Evolutionary conservation across 2,797 vertebrate species (phyloP), one percentile per base, ranked within the genome.

Genomic region (Sebastes reedi): DNA sequence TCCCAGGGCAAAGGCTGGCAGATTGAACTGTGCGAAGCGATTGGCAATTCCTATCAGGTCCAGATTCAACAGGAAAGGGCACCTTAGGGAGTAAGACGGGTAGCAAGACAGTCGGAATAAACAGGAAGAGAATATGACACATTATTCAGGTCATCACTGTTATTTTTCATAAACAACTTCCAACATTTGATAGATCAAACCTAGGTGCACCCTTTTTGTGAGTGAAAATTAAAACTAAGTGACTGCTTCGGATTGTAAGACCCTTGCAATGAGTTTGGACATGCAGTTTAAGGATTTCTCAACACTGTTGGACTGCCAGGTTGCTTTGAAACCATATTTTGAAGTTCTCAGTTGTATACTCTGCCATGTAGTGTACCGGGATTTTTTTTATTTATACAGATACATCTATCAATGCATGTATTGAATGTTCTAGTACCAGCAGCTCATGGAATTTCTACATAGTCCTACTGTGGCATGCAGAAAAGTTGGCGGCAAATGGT

Each of bases 11-110:
- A 98, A 97, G 2, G 97, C 97, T 0, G 95, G 95, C 32, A 99
- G 95, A 75, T 94, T 96, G 75, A 98, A 85, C 92, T 98, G 97
- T n/a, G 95, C 93, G 6, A 97, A 99, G 55, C 97, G 97, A 84
- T 97, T 98, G 27, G 98, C 97, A 60, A 99, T 96, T 70, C 96
- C 96, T 0, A 96, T 90, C 82, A 99, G 80, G 90, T 99, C 98
- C 79, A 99, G 90, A 82, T 96, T 98, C 81, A 96, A 93, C 59
- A 97, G 92, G 67, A 99, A 96, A 3, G 99, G 99, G 70, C 98
- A 99, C 91, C 99, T 99, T 82, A 4, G 29, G n/a, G 32, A 25
- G 5, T 67, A 68, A 52, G 22, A 50, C 1, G 8, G 56, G 39
- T 1, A 9, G 20, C 24, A 61, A 36, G 58, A 52, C 18, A 29